Evolutionary conservation across 2,797 vertebrate genomes (phyloP).

Genomic region (Brachyrhaphis roseni): DNA sequence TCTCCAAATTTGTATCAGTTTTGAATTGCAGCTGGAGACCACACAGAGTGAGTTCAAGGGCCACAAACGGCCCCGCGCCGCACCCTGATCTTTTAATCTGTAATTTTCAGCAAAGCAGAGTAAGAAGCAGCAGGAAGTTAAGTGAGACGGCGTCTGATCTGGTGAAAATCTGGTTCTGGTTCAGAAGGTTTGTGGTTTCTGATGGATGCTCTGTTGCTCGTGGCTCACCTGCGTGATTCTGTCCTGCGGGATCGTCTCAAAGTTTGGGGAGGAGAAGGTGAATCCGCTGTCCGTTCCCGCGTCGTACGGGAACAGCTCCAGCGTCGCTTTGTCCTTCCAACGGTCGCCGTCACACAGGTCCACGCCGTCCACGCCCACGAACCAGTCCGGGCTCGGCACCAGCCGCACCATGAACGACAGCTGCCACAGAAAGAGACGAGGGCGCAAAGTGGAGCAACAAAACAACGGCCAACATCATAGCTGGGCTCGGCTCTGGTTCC

Average conservation of each 20-base stretch:
- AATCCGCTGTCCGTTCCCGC: constrained; percentile 98
- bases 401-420: constrained; percentile 92
- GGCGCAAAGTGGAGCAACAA: neutral
- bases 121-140: neutral
- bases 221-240: constrained; percentile 87
- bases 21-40: too few species aligned
- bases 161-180: neutral
- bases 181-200: neutral
- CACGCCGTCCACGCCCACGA: constrained; percentile 91
- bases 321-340: constrained; percentile 87
- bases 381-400: constrained; percentile 97
- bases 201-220: constrained; percentile 5
- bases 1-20: too few species aligned
- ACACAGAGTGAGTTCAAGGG: too few species aligned
- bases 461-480: neutral
- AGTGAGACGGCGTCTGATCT: neutral
- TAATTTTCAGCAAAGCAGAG: neutral
- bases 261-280: constrained; percentile 98
- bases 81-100: neutral
- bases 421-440: constrained; percentile 69
- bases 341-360: constrained; percentile 88
- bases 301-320: constrained; percentile 92
- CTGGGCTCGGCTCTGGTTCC: neutral
- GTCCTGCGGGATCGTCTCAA: constrained; percentile 95
- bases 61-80: too few species aligned